A percentile compares a stretch with the other conserved stretches of the same genome.
Conservation (phyloP, 2,888 invertebrate genomes). For the Meandrusa payeni region DNA sequence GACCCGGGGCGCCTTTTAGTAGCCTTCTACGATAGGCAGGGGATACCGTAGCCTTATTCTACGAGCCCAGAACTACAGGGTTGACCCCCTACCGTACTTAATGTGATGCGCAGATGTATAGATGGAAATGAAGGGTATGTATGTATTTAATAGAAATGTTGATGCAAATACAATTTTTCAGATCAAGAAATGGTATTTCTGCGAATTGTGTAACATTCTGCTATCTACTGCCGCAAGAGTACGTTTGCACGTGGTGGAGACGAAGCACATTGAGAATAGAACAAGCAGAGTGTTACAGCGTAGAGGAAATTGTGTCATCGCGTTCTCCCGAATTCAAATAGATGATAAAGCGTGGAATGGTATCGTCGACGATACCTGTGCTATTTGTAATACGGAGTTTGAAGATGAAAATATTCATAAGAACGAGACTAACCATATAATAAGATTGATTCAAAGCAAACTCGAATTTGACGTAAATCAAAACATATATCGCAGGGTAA, state of each 20-base stretch:
- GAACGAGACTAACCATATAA: conserved; percentile 38
- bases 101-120: no score
- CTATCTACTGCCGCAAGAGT: conserved; percentile 45
- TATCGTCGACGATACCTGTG: conserved; percentile 45
- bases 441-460: conserved; percentile 47
- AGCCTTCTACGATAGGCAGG: no score
- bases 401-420: conserved; percentile 43
- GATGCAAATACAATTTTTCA: no score
- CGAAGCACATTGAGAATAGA: conserved; percentile 40
- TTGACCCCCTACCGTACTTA: no score
- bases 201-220: conserved; percentile 50
- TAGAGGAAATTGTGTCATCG: conserved; percentile 35
- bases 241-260: conserved; percentile 44
- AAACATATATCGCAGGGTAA: conserved; percentile 39
- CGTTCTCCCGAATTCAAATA: conserved; percentile 43
- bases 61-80: no score
- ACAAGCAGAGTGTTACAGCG: conserved; percentile 33
- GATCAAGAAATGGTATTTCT: conserved; percentile 57
- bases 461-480: conserved; percentile 39
- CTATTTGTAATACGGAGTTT: conserved; percentile 50
- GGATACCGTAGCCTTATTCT: no score
- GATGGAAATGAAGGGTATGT: no score
- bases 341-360: conserved; percentile 53
- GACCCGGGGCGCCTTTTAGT: no score
- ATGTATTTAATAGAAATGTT: no score